phyloP scores from a whole-genome alignment of 2,888 invertebrate species.

The Melanostoma scalare region DNA sequence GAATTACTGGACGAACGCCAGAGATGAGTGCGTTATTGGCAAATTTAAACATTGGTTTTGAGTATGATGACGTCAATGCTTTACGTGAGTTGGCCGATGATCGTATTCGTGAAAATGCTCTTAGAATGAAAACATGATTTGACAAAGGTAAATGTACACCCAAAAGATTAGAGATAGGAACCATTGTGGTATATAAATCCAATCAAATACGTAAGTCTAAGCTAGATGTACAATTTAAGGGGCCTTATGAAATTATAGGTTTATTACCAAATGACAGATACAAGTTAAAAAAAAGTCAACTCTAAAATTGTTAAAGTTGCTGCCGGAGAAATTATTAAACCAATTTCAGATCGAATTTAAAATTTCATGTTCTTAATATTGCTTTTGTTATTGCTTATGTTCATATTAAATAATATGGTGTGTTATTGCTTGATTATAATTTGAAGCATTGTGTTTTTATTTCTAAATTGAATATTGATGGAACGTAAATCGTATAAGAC shows the following conservation, averaged over 20 bases:
- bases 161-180: background rate
- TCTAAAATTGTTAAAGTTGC: background rate
- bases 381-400: too few species aligned
- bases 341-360: too few species aligned
- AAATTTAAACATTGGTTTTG: too few species aligned
- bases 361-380: too few species aligned
- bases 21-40: too few species aligned
- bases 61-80: too few species aligned
- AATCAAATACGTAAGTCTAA: background rate
- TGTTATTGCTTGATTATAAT: too few species aligned
- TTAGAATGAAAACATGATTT: background rate
- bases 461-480: too few species aligned
- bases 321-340: background rate
- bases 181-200: background rate
- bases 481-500: too few species aligned
- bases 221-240: background rate
- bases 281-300: background rate
- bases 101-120: background rate
- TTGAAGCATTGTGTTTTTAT: too few species aligned
- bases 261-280: background rate
- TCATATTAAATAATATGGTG: too few species aligned
- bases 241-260: background rate
- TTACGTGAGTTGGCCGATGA: background rate
- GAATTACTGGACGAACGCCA: too few species aligned
- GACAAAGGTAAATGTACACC: background rate